phyloP scores from a whole-genome alignment of 2,888 invertebrate genomes.

The Oxycera nigricornis region DNA sequence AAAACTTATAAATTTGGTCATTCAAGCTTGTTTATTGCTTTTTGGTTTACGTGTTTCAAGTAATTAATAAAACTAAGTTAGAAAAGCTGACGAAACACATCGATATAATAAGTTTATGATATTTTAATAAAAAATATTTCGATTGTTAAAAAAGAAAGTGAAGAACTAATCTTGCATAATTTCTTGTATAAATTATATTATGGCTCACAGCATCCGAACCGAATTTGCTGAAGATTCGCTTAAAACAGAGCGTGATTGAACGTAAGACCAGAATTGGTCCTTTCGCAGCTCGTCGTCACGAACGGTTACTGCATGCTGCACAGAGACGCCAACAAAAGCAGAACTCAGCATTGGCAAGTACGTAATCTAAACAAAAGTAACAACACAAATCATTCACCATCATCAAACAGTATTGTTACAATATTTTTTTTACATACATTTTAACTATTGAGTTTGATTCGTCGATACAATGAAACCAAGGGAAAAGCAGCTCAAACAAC shows the following conservation, averaged over 20 bases:
- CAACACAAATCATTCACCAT: slow-evolving; percentile 7
- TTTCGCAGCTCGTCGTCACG: slow-evolving; percentile 81
- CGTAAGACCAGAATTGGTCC: slow-evolving; percentile 84
- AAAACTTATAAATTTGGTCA: too few species aligned
- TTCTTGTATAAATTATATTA: slow-evolving; percentile 41
- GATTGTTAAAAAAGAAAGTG: neutral
- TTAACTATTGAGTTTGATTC: slow-evolving; percentile 7
- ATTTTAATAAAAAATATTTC: neutral
- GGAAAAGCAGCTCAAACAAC: neutral
- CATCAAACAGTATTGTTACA: slow-evolving; percentile 20
- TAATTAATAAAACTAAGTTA: too few species aligned
- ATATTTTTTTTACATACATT: slow-evolving; percentile 1
- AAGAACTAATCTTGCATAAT: slow-evolving; percentile 26
- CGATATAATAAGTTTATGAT: too few species aligned
- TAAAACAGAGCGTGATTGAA: slow-evolving; percentile 95
- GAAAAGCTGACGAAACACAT: too few species aligned
- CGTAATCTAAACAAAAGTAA: slow-evolving; percentile 51
- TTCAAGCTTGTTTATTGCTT: too few species aligned
- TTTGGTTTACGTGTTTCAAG: too few species aligned
- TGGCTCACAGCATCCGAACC: slow-evolving; percentile 86
- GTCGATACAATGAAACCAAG: neutral
- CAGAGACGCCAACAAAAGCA: slow-evolving; percentile 63
- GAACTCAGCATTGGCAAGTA: slow-evolving; percentile 62
- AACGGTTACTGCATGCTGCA: slow-evolving; percentile 72
- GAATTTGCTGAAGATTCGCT: slow-evolving; percentile 91